Base-by-base conservation (phyloP, 2,797 vertebrate species). In the Anguilla obscura region DNA sequence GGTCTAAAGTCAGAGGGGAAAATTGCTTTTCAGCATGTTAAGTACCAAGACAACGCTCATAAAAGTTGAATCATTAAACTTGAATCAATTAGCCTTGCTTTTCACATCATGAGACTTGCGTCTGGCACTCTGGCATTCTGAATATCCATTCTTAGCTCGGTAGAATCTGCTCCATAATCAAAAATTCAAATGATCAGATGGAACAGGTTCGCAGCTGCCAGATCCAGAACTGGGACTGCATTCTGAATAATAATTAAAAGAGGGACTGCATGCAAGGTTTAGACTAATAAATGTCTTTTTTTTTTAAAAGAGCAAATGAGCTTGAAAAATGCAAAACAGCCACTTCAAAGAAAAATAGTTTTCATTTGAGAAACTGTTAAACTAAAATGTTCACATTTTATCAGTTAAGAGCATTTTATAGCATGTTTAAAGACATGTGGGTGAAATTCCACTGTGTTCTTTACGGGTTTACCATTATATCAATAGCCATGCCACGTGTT, bases 1-100 rank as follows among this genome's bases (percentile, higher is more conserved):
- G 63, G 63, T 69, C 63, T n/a, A 69, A 69, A 69, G 63, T 69
- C 63, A 63, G 24, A 63, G 60, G 60, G 60, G 60, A 63, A 63
- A 24, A 63, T 69, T 69, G 63, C 63, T 69, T 69, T 27, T 27
- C 63, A 69, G 63, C 63, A 69, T n/a, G n/a, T 69, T 7, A 69
- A 8, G 63, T 27, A 69, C 24, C 24, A 18, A 58, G n/a, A 69
- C 16, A 69, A 69, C n/a, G 6, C 24, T 27, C n/a, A 69, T 69
- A 69, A n/a, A 69, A 1, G 63, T 27, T 69, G n/a, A 69, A 69
- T 27, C 63, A 69, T 69, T 27, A 27, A 69, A 69, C 63, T 69
- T 69, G 8, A 7, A 69, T 63, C 58, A 63, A 3, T 63, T 63
- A 63, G 58, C 58, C 58, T 63, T 63, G 58, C 58, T 21, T 63